Base-by-base conservation (phyloP, 2,888 invertebrate genomes). In the Eutolmus rufibarbis region DNA sequence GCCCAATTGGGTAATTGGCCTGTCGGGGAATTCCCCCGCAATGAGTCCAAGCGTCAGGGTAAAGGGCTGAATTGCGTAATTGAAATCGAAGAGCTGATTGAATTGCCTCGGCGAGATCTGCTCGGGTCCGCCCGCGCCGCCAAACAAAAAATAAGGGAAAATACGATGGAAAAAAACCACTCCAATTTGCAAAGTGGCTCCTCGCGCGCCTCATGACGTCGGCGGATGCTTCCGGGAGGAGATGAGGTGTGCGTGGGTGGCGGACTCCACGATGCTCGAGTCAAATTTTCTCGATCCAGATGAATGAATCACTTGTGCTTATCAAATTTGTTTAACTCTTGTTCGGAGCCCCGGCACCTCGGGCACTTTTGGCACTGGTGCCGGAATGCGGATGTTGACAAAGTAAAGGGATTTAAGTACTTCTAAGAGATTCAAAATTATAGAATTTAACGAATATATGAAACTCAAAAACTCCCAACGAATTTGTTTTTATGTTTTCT, bases 71-170 rank as follows among this genome's bases (percentile, higher is more conserved):
- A 74, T 87, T 81, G 74, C 81, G 76, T 74, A 82, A 87, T 87
- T 82, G 87, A 87, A 87, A 82, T 87, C 82, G 87, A 87, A 74
- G 87, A 87, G 81, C 79, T 87, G 87, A 87, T 87, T 87, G 82
- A 74, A 87, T 82, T 82, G 87, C 82, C 82, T 76, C 51, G 16
- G 28, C 66, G 28, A 66, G 28, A 66, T 66, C 66, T 66, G 28
- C 28, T 43, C n/a, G 79, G 31, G 43, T n/a, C 9, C 66, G 66
- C 66, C 28, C 28, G 23, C 40, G 16, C 12, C 46, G 5, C 7
- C 7, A 51, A n/a, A 19, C n/a, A n/a, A 37, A 34, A 34, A 34
- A 7, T 1, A 5, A 40, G 34, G 34, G 7, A 31, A 28, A 40
- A 40, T 40, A 46, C 5, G 43, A 46, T 46, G 43, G 79, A 28